phyloP scores from a whole-genome alignment of 2,113 vertebrate genomes.

The Seriola quinqueradiata region DNA sequence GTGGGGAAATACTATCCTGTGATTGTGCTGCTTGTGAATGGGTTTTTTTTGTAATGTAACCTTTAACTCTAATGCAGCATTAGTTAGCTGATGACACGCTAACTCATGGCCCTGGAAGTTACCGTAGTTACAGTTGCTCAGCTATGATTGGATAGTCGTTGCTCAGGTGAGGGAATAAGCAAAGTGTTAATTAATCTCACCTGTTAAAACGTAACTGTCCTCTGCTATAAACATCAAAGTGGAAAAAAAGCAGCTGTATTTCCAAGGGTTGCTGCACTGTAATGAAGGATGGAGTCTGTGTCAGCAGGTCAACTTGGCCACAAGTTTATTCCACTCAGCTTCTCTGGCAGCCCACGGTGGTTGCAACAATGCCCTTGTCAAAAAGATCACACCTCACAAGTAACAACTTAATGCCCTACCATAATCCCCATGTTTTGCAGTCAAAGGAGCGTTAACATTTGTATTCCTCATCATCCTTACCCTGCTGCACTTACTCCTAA shows the following conservation, averaged over 20 bases:
- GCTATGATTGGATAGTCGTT: neutral
- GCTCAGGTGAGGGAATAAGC: neutral
- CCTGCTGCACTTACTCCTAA: conserved; percentile 51
- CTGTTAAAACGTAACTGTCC: neutral
- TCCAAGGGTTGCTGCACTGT: conserved; percentile 15
- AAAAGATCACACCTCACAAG: conserved; percentile 38
- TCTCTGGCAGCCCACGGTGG: neutral
- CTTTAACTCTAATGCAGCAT: neutral
- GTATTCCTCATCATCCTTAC: conserved; percentile 70
- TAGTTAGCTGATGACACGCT: neutral
- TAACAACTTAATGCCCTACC: conserved; percentile 46
- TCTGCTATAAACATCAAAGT: conserved; percentile 26
- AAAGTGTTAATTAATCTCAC: neutral
- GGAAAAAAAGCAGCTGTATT: conserved; percentile 6
- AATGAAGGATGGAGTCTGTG: conserved; percentile 40
- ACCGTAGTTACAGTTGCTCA: neutral
- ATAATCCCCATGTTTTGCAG: conserved; percentile 47
- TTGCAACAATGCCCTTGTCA: conserved; percentile 53
- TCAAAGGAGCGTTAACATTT: conserved; percentile 70
- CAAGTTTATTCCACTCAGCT: conserved; percentile 36
- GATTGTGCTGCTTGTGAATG: too few relatives aligned
- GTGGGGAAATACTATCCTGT: too few relatives aligned
- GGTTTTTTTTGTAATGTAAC: too few relatives aligned
- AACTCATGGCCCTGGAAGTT: neutral
- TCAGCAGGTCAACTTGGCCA: conserved; percentile 35